Evolutionary conservation across 92 coral and sea anemone genomes (phyloP), one percentile per base, ranked within the genome.

Genomic region (Porites lobata): DNA sequence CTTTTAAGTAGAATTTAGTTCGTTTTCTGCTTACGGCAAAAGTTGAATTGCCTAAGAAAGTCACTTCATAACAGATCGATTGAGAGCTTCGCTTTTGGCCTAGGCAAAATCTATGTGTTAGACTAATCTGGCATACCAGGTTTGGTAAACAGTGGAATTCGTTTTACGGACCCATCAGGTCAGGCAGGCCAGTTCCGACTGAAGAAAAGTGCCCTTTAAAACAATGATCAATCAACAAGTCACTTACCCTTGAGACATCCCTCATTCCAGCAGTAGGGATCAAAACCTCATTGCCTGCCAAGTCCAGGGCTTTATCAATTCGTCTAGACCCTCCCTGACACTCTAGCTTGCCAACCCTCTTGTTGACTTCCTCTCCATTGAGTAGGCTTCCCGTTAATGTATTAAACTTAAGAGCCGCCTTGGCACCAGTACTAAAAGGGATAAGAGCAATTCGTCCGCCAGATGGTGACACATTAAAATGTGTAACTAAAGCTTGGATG

Each of bases 261-360:
- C 96, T 68, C 18, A 86, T 87, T 21, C 96, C 96, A 5, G 85
- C 90, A 52, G 62, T 58, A 19, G 88, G 80, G 86, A 73, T 93
- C 69, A 93, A 90, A 90, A 93, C 88, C 74, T 93, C 94, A 83
- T 93, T 93, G 59, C 89, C 83, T 15, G 92, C 96, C 89, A 91
- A 71, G 61, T 86, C 86, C 12, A 66, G 22, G 21, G 71, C 71
- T 66, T 66, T 66, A 20, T 38, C 57, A 43, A 38, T 83, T 71
- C 92, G 26, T 22, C 71, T 19, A 32, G 26, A 66, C 1, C 71
- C 71, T 20, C 71, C 71, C 38, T 26, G 85, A 72, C 71, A 66
- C 71, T 66, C 11, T 21, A 66, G 38, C 12, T 8, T 26, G 22
- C 26, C 71, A 66, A 66, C 29, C 8, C 71, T 26, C 22, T 32